Conservation (phyloP, 2,888 invertebrate genomes). For the Amphiduros pacificus region DNA sequence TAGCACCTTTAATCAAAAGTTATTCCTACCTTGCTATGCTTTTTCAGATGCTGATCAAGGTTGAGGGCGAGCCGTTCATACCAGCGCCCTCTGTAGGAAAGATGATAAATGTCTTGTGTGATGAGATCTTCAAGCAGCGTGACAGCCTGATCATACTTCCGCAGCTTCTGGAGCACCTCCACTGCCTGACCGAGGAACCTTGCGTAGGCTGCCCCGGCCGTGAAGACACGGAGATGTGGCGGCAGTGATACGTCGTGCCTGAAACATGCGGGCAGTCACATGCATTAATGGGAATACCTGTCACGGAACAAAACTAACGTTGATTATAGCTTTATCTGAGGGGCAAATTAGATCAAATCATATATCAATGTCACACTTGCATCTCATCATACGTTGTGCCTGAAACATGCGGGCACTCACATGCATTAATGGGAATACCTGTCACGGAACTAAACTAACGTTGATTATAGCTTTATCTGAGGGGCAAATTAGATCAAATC, state of each 20-base stretch:
- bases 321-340: too few species aligned
- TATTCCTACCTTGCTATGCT: constrained; percentile 53
- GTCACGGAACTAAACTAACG: too few species aligned
- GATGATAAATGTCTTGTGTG: constrained; percentile 60
- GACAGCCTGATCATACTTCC: constrained; percentile 63
- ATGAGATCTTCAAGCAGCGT: constrained; percentile 64
- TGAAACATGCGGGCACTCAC: too few species aligned
- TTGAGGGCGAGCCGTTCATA: constrained; percentile 70
- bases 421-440: too few species aligned
- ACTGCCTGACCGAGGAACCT: constrained; percentile 60
- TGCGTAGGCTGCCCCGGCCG: constrained; percentile 63
- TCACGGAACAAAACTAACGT: too few species aligned
- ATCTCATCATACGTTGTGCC: too few species aligned
- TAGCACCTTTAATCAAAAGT: too few species aligned
- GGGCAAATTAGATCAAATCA: too few species aligned
- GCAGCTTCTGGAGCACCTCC: constrained; percentile 61
- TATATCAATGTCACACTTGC: not conserved
- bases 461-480: too few species aligned
- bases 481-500: too few species aligned
- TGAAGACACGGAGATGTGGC: constrained; percentile 66
- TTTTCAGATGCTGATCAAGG: constrained; percentile 64
- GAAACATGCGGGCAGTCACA: too few species aligned
- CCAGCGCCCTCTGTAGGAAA: constrained; percentile 61
- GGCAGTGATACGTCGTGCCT: constrained; percentile 58
- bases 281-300: too few species aligned